phyloP scores from a whole-genome alignment of 2,113 vertebrate genomes.

The Potamarius usumacintae region DNA sequence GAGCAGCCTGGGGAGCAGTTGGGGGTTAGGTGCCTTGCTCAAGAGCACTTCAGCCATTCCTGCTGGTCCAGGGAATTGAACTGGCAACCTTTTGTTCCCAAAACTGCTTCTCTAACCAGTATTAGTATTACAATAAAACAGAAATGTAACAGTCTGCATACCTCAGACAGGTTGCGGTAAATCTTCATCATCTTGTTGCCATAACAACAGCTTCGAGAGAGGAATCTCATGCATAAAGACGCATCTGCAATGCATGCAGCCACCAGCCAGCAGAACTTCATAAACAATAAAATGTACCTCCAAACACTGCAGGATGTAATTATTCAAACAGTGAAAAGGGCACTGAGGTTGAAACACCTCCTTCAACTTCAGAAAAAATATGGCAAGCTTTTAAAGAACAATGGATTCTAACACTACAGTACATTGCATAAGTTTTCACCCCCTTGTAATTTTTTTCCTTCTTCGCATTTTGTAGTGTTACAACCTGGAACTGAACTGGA shows the following conservation, averaged over 20 bases:
- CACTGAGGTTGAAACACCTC: not conserved
- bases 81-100: too few relatives aligned
- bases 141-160: not conserved
- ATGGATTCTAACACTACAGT: not conserved
- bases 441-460: not conserved
- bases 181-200: not conserved
- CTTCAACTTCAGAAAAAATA: not conserved
- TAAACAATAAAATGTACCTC: not conserved
- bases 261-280: not conserved
- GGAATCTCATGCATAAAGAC: conserved; percentile 3
- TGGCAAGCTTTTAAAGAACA: not conserved
- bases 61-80: too few relatives aligned
- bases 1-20: too few relatives aligned
- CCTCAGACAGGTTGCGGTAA: not conserved
- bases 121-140: not conserved
- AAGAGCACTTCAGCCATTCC: too few relatives aligned
- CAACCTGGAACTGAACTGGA: not conserved
- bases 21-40: too few relatives aligned
- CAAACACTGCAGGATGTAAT: not conserved
- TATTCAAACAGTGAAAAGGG: not conserved
- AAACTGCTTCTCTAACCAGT: too few relatives aligned
- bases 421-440: not conserved
- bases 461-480: not conserved
- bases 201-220: not conserved
- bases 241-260: not conserved